phyloP scores from a whole-genome alignment of 1,140 invertebrate species.

The Pseudoatta argentina region DNA sequence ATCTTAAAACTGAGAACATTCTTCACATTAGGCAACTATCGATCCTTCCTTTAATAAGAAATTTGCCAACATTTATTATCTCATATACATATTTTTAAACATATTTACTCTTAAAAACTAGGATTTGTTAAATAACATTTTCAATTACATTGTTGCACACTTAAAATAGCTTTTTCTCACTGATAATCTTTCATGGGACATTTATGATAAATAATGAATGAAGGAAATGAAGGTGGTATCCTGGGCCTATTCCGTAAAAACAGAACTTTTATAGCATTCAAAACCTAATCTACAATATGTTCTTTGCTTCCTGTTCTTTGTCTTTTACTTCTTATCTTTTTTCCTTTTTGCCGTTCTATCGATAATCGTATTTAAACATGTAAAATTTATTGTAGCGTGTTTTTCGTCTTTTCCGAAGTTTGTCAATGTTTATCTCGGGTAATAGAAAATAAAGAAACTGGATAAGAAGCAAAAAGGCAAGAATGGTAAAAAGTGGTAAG shows the following conservation, averaged over 20 bases:
- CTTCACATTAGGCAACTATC: neutral
- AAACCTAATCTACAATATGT: neutral
- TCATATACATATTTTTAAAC: conserved; percentile 4
- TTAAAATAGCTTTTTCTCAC: neutral
- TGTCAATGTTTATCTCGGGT: too few species aligned
- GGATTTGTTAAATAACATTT: neutral
- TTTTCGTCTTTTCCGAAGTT: too few species aligned
- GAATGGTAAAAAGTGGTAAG: too few species aligned
- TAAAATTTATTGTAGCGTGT: too few species aligned
- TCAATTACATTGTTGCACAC: neutral
- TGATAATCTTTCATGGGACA: neutral
- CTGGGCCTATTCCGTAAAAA: neutral
- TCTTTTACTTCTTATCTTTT: too few species aligned
- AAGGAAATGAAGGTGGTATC: neutral
- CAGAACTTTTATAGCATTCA: neutral
- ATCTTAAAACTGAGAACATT: conserved; percentile 35
- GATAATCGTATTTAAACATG: too few species aligned
- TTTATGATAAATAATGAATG: neutral
- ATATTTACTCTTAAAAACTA: conserved; percentile 26
- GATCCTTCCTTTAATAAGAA: neutral
- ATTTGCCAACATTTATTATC: conserved; percentile 28
- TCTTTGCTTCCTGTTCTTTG: too few species aligned
- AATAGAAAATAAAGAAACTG: too few species aligned
- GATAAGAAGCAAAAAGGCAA: too few species aligned
- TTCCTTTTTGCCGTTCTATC: too few species aligned